These are phyloP conservation scores for Leptobrachium ailaonicum DNA, from an alignment of 2,113 vertebrate species.

Conservation along the genomic window DNA sequence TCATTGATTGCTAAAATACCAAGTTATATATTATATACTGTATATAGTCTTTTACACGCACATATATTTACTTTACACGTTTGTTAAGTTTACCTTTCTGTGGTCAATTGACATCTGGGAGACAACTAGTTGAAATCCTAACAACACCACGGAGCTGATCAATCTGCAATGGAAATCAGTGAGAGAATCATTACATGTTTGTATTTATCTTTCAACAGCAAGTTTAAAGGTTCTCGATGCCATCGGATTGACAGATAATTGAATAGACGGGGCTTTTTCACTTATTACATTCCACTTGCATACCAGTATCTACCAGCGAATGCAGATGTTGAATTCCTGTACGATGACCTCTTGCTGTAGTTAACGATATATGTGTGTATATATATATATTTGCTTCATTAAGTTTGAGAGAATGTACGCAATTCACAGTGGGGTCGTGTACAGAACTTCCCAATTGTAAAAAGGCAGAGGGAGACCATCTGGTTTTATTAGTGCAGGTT, in stretches of 20 bases:
- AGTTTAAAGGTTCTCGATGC: neutral
- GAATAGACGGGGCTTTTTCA: neutral
- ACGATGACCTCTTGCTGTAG: constrained; percentile 9
- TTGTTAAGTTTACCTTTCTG: constrained; percentile 77
- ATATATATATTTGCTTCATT: constrained; percentile 8
- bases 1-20: no score
- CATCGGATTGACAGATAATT: constrained; percentile 32
- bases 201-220: neutral
- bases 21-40: no score
- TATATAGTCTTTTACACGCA: no score
- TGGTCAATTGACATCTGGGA: constrained; percentile 77
- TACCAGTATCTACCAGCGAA: constrained; percentile 29
- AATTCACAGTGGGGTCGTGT: neutral
- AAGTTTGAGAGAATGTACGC: constrained; percentile 5
- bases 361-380: neutral
- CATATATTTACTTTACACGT: no score
- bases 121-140: constrained; percentile 71
- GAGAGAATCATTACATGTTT: constrained; percentile 40
- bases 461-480: neutral
- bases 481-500: no score
- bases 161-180: constrained; percentile 60
- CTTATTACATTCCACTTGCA: constrained; percentile 35
- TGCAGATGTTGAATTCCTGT: constrained; percentile 38
- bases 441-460: neutral
- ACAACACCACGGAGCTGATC: constrained; percentile 68